Conservation (phyloP, 2,113 vertebrate genomes). For the Dendrocopos noguchii region DNA sequence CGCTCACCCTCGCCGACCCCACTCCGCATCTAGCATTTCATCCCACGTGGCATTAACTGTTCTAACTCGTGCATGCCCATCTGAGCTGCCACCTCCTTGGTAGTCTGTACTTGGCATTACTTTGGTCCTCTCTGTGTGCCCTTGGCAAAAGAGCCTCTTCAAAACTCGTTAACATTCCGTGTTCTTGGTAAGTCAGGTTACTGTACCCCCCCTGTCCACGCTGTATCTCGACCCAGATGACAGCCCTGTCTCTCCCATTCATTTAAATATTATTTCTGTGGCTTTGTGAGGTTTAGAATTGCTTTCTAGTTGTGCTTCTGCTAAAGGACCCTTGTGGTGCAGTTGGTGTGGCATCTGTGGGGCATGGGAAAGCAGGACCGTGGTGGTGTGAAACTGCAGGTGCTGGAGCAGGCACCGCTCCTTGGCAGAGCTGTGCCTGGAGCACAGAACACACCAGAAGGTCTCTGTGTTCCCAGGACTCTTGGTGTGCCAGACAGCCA, state of each 20-base stretch:
- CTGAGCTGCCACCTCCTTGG: conserved; percentile 51
- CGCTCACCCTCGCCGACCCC: conserved; percentile 50
- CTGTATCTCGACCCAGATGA: conserved; percentile 63
- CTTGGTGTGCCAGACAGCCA: not conserved
- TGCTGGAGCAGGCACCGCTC: not conserved
- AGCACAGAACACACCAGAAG: not conserved
- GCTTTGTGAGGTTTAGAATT: conserved; percentile 79
- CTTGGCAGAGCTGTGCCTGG: not conserved
- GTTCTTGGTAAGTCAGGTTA: conserved; percentile 49
- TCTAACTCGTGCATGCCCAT: conserved; percentile 77
- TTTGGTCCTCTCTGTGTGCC: conserved; percentile 70
- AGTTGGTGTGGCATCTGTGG: not conserved
- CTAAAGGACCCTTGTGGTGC: conserved; percentile 64
- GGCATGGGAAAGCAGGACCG: not conserved
- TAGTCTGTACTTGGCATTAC: conserved; percentile 71
- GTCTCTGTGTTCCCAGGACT: not conserved
- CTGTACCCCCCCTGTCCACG: conserved; percentile 60
- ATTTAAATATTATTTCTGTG: conserved; percentile 65
- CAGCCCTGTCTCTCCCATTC: not conserved
- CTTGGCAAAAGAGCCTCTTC: conserved; percentile 50
- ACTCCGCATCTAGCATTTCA: conserved; percentile 68
- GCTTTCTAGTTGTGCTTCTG: conserved; percentile 79
- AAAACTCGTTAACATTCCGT: conserved; percentile 70
- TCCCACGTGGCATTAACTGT: conserved; percentile 64
- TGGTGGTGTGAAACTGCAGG: not conserved